phyloP scores from a whole-genome alignment of 1,140 invertebrate species.

The Probaryconus sp. region DNA sequence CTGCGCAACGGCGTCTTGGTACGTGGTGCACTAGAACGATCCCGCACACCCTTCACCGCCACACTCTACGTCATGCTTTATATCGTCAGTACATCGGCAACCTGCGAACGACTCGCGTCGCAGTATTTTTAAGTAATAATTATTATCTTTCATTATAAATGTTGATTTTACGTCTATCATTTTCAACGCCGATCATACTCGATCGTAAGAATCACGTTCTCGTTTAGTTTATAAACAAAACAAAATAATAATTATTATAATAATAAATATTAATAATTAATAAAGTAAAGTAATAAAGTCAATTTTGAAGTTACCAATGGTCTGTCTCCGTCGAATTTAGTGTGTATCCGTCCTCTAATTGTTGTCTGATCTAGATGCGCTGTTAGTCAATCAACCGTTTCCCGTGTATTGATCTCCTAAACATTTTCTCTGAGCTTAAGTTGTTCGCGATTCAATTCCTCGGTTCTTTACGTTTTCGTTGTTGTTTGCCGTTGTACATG shows the following conservation, averaged over 20 bases:
- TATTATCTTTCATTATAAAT: slow-evolving; percentile 73
- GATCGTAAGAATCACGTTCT: no score
- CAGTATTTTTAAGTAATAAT: slow-evolving; percentile 74
- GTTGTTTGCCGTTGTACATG: no score
- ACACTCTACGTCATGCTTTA: slow-evolving; percentile 5
- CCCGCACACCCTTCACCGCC: slow-evolving; percentile 31
- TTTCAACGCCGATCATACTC: slow-evolving; percentile 38
- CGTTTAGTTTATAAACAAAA: slow-evolving; percentile 7
- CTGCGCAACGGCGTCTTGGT: slow-evolving; percentile 61
- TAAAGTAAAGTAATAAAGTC: no score
- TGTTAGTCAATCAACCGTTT: background rate
- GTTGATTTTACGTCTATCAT: slow-evolving; percentile 62
- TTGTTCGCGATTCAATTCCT: no score
- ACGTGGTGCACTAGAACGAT: slow-evolving; percentile 60
- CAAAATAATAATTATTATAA: no score
- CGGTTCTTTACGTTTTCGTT: no score
- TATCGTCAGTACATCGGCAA: slow-evolving; percentile 77
- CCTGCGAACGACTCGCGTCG: slow-evolving; percentile 77
- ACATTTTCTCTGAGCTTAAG: no score
- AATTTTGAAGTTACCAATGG: background rate
- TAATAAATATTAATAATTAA: no score
- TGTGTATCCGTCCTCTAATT: slow-evolving; percentile 48
- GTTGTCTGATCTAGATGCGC: slow-evolving; percentile 9
- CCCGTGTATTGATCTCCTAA: no score
- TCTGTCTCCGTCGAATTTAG: slow-evolving; percentile 34